Evolutionary conservation across 2,797 vertebrate genomes (phyloP), one percentile per base, ranked within the genome.

Genomic region (Enteromius viviparus): DNA sequence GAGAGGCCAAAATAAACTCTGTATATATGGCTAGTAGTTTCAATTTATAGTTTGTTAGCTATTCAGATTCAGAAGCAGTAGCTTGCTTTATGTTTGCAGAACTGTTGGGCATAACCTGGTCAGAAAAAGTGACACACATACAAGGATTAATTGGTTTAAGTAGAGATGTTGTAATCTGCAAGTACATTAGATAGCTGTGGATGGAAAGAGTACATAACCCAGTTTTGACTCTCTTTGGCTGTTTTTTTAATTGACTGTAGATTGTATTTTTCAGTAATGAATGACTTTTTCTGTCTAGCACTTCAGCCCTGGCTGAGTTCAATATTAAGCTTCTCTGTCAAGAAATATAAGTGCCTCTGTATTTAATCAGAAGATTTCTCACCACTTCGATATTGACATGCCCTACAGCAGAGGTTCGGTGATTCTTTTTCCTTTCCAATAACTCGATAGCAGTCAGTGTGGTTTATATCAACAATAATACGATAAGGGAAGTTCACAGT

Each of bases 371-470:
- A 60, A 47, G n/a, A 34, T 74, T 32, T 64, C 26, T 71, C 42
- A 47, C 23, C 29, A 49, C 37, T 58, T 70, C 4, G 6, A 49
- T 72, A 72, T 80, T 60, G 66, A 71, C 51, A 45, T 60, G 78
- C n/a, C 51, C 68, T 80, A 53, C 19, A 71, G 32, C 68, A 15
- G 40, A 47, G 68, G 37, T 60, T 81, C 15, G 0, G 66, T n/a
- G 78, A 70, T 80, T 58, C n/a, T 72, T 26, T 62, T 64, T 70
- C 32, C 17, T 19, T 10, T 23, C 69, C 79, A 62, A 72, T 81
- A 81, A 81, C 37, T 23, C 55, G 11, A 70, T 71, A 80, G 37
- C 12, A 53, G 32, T 23, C 29, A 47, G 66, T 21, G 9, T 40
- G 37, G 34, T 40, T 60, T 60, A 26, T 47, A 45, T 80, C 66